Conservation (phyloP, 2,797 vertebrate species). For the Brachyalestes nurse region DNA sequence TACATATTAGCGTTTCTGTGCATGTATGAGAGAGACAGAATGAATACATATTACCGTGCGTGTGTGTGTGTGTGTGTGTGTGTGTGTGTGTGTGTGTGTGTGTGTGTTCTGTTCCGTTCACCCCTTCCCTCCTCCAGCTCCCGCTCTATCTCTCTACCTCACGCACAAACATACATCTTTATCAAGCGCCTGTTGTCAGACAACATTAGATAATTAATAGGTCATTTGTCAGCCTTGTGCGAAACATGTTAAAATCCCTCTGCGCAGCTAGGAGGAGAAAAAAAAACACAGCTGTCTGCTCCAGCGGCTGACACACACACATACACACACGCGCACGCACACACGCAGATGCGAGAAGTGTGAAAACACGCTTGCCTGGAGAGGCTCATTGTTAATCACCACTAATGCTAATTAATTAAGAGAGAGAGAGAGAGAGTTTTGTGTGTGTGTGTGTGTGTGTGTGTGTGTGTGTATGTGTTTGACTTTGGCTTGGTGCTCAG, state of each 20-base stretch:
- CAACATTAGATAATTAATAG: conserved; percentile 99
- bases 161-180: conserved; percentile 97
- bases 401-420: conserved; percentile 99
- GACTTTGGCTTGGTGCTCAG: conserved; percentile 86
- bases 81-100: background rate
- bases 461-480: conserved; percentile 75
- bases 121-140: conserved; percentile 6
- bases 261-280: conserved; percentile 88
- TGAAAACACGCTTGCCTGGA: conserved; percentile 47
- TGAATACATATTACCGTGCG: background rate
- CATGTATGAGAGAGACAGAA: background rate
- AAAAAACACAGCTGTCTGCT: conserved; percentile 82
- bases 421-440: conserved; percentile 73
- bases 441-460: conserved; percentile 74
- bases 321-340: conserved; percentile 42
- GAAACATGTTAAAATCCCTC: conserved; percentile 97
- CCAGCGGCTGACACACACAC: background rate
- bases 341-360: conserved; percentile 26
- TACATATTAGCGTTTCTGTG: background rate
- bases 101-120: background rate
- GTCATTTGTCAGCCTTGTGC: conserved; percentile 99
- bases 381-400: conserved; percentile 97
- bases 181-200: conserved; percentile 99
- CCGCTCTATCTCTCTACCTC: conserved; percentile 64
- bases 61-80: background rate